phyloP scores from a whole-genome alignment of 2,888 invertebrate genomes.

The Chromoteleia sp. region DNA sequence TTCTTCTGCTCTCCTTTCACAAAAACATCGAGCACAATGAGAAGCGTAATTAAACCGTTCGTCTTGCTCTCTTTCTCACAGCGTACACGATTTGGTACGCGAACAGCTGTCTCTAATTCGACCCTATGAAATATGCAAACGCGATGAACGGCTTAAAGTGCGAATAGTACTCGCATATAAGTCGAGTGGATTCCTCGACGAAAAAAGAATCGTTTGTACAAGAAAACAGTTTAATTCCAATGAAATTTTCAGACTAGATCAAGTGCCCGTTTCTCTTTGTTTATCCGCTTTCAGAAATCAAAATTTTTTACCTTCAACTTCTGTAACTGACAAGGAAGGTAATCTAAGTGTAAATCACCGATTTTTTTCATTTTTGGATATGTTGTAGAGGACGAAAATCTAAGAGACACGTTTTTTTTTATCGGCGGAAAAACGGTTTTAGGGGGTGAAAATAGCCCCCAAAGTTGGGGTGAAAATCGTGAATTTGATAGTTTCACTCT shows the following conservation, averaged over 20 bases:
- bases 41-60: slow-evolving; percentile 68
- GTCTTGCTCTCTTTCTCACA: slow-evolving; percentile 60
- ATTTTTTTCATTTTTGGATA: too few relatives aligned
- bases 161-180: slow-evolving; percentile 58
- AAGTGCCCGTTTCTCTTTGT: neutral
- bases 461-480: too few relatives aligned
- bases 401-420: too few relatives aligned
- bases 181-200: slow-evolving; percentile 34
- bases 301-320: neutral
- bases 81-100: slow-evolving; percentile 62
- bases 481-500: too few relatives aligned
- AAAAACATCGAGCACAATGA: slow-evolving; percentile 65
- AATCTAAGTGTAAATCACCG: too few relatives aligned
- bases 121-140: slow-evolving; percentile 71
- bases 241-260: slow-evolving; percentile 43
- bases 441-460: too few relatives aligned
- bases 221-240: slow-evolving; percentile 40
- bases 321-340: too few relatives aligned
- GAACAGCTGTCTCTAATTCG: slow-evolving; percentile 70
- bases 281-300: neutral
- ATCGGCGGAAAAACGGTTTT: too few relatives aligned
- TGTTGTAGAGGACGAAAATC: too few relatives aligned
- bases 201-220: slow-evolving; percentile 36
- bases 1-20: slow-evolving; percentile 53
- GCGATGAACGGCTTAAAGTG: slow-evolving; percentile 65